Conservation (phyloP, 2,113 vertebrate species). For the Electrona antarctica region DNA sequence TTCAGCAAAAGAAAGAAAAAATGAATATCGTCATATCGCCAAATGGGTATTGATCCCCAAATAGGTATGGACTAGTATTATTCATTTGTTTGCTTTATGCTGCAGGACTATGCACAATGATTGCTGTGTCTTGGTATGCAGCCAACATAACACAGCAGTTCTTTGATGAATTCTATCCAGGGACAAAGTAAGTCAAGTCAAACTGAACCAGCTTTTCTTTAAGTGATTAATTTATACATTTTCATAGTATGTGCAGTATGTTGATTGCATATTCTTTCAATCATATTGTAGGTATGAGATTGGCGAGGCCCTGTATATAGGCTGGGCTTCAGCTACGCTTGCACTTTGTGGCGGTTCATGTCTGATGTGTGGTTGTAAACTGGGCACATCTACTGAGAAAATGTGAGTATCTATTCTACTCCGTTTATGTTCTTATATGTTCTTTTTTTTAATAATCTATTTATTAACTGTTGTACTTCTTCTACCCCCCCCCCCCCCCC, state of each 20-base stretch:
- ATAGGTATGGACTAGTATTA: too few species aligned
- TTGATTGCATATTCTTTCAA: neutral
- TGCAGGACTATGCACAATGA: constrained; percentile 84
- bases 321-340: constrained; percentile 76
- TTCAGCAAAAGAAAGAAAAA: too few species aligned
- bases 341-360: constrained; percentile 71
- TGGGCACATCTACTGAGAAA: constrained; percentile 44
- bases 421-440: too few species aligned
- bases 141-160: constrained; percentile 85
- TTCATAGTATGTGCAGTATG: neutral
- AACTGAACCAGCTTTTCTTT: neutral
- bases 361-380: constrained; percentile 65
- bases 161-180: constrained; percentile 82
- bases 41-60: too few species aligned
- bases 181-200: constrained; percentile 84
- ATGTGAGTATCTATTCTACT: constrained; percentile 48
- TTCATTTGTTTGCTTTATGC: neutral
- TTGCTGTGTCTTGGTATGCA: constrained; percentile 88
- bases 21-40: too few species aligned
- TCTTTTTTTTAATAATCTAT: too few species aligned
- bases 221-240: neutral
- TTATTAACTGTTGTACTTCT: neutral
- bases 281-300: constrained; percentile 75
- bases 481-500: neutral
- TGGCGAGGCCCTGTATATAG: constrained; percentile 78